Base-by-base conservation (phyloP, 2,797 vertebrate species). In the Thalassophryne amazonica region DNA sequence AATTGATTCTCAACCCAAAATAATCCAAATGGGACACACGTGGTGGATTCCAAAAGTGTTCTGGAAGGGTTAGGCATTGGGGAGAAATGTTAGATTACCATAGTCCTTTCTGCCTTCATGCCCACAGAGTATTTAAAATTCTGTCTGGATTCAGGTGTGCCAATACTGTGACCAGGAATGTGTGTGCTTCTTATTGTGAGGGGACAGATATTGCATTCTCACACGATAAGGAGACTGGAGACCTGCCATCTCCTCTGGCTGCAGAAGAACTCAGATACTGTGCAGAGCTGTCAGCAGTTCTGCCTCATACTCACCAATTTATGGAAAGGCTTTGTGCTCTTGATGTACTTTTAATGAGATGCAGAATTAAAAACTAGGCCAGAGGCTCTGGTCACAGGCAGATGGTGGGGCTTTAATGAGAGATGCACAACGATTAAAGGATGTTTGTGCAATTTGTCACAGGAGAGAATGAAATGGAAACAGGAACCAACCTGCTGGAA, bases 171-270 rank as follows among this genome's bases (percentile, higher is more conserved):
- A 54, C 38, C 32, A 57, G 9, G 18, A 3, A 13, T 41, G 49
- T 42, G 52, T 46, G 61, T 50, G 49, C 47, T 43, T 36, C 48
- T 59, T 61, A 79, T 75, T 41, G 42, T 64, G 42, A 64, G 64
- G 49, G 34, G 46, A 65, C 70, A 76, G 67, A 84, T 42, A 70
- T 54, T n/a, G 69, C 54, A 58, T 53, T 69, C 66, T 67, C 76
- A 80, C 70, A 64, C 83, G 81, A 86, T 85, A 84, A 81, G 77
- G 73, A 58, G 80, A 39, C 62, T 62, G 60, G 72, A 82, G 86
- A 64, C 78, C 73, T 76, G 75, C 60, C 58, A 60, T 73, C 69
- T 75, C 78, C 69, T 78, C 60, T 31, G 63, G 64, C 69, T 70
- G 4, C 60, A 60, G 71, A 73, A 58, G 74, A 59, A 66, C 56